Evolutionary conservation across 2,113 vertebrate genomes (phyloP).

Genomic region (Microtus oregoni): DNA sequence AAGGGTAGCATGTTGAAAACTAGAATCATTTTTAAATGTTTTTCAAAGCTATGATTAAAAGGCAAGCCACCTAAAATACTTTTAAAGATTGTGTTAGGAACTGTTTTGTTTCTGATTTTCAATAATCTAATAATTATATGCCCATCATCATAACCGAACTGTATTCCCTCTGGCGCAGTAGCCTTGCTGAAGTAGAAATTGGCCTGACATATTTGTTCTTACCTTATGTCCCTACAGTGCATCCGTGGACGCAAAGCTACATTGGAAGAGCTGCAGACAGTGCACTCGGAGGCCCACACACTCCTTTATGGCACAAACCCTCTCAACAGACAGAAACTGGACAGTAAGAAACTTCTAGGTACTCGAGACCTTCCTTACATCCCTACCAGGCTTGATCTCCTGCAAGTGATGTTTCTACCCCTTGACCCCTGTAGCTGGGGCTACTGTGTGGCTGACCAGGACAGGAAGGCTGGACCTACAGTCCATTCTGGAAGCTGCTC

Average conservation of each 20-base stretch:
- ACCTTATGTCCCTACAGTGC: conserved; percentile 86
- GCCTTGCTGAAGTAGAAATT: rapidly evolving
- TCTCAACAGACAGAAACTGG: conserved; percentile 96
- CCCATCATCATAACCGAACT: rapidly evolving
- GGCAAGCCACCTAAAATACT: neutral
- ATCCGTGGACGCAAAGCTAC: conserved; percentile 97
- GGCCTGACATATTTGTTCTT: rapidly evolving
- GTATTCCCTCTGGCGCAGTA: rapidly evolving
- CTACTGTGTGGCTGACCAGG: rapidly evolving
- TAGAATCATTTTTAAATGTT: neutral
- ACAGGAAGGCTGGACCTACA: rapidly evolving
- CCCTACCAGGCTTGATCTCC: neutral
- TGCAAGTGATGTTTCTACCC: neutral
- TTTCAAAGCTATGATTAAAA: neutral
- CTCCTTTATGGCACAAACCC: conserved; percentile 98
- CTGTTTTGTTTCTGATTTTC: neutral
- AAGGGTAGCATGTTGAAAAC: rapidly evolving
- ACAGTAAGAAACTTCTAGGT: conserved; percentile 94
- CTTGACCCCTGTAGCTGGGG: rapidly evolving
- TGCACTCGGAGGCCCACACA: conserved; percentile 96
- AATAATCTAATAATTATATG: rapidly evolving
- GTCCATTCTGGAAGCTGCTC: neutral
- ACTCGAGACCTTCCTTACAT: conserved; percentile 61
- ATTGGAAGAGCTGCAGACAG: conserved; percentile 95
- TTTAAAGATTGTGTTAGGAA: neutral